A percentile compares a stretch with the other conserved stretches of the same genome.
phyloP scores from a whole-genome alignment of 2,113 vertebrate species.

The Rallus limicola region DNA sequence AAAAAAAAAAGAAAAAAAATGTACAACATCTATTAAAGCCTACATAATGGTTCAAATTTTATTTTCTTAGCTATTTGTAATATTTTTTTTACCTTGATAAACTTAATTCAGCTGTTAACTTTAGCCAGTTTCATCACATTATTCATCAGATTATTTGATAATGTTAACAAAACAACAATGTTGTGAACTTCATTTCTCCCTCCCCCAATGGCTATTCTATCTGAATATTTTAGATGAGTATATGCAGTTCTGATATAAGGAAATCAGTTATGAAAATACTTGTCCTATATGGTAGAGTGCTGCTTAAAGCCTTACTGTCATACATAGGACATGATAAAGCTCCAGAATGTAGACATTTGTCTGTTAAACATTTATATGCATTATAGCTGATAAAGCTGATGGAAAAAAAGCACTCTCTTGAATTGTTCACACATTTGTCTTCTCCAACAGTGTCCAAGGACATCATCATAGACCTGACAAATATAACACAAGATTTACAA shows the following conservation, averaged over 20 bases:
- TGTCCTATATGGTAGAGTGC: neutral
- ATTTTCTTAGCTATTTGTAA: neutral
- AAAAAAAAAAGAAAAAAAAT: neutral
- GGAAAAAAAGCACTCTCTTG: neutral
- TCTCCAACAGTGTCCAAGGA: neutral
- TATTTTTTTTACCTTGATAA: neutral
- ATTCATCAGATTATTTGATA: neutral
- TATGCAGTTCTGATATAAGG: neutral
- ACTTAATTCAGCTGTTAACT: neutral
- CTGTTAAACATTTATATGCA: neutral
- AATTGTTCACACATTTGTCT: neutral
- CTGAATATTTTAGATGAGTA: neutral
- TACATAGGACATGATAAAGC: neutral
- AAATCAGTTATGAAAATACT: neutral
- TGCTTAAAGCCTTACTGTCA: neutral
- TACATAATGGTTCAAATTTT: neutral
- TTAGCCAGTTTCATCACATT: neutral
- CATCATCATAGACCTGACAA: neutral
- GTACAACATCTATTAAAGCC: neutral
- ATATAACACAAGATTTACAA: neutral
- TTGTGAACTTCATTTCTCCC: neutral
- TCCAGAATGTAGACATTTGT: neutral
- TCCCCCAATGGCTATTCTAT: neutral
- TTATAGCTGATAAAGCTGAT: neutral
- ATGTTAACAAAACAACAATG: neutral